Evolutionary conservation across 2,888 invertebrate genomes (phyloP), one percentile per base, ranked within the genome.

Genomic region (Stenodera caucasica): DNA sequence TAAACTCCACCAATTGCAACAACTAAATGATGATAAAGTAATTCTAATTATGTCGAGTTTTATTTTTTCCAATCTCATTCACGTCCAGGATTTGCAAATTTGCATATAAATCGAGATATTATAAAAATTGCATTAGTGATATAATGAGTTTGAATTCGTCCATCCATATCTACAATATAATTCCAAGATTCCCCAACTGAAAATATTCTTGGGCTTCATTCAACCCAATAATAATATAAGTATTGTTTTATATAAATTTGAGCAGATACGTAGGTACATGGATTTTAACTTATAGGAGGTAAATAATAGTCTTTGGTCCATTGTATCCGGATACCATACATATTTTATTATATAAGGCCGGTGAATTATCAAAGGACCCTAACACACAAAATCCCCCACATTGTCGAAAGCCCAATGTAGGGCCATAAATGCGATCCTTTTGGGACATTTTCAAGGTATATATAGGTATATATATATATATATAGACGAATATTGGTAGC

Each of bases 61-160:
- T 51, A 35, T 54, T 58, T 58, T 49, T 49, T 58, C 37, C 58
- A 53, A 58, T 62, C 37, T 55, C 15, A 33, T 53, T 11, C 21
- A 11, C 6, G 32, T 21, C 37, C 49, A 56, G 54, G 49, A 61
- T 61, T 57, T 40, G 26, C 35, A 49, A 62, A 74, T 75, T 72
- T 75, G 73, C 75, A 75, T 75, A 74, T 75, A 75, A 72, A 75
- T 75, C 71, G 75, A 72, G 70, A 72, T 72, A 75, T 75, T 74
- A 73, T 72, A 72, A 72, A 74, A 74, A 69, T 70, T 67, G 71
- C 70, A 70, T 68, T 70, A 72, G 72, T 71, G 70, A 67, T 60
- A 65, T 68, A 68, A 66, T 37, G 3, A 21, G 6, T 8, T 57
- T 4, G 32, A 26, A 23, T 29, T 21, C 21, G 37, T 23, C 11